These are phyloP conservation scores for Botia almorhae DNA, from an alignment of 2,797 vertebrate species.

Conservation along the genomic window DNA sequence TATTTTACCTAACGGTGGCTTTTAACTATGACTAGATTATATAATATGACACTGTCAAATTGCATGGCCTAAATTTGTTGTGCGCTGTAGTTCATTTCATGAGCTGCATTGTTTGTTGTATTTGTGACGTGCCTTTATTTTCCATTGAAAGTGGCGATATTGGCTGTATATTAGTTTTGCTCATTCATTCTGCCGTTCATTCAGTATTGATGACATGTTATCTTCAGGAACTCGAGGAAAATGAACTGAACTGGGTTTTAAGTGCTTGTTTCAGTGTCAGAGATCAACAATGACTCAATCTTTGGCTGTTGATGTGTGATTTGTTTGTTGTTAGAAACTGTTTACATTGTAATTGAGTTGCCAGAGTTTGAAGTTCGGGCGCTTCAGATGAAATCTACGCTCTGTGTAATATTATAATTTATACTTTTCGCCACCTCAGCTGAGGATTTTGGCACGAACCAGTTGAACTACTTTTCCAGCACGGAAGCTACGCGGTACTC, in stretches of 20 bases:
- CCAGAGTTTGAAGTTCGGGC: background rate
- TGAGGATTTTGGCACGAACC: conserved; percentile 11
- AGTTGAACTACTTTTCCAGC: background rate
- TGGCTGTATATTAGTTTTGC: background rate
- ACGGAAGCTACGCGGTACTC: conserved; percentile 11
- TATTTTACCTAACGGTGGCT: background rate
- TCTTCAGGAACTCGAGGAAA: background rate
- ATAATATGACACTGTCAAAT: background rate
- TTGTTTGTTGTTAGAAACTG: background rate
- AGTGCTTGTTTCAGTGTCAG: background rate
- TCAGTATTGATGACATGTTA: background rate
- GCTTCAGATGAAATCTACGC: background rate
- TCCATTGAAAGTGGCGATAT: background rate
- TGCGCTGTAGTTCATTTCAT: background rate
- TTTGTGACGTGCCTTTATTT: background rate
- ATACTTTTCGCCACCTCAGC: background rate
- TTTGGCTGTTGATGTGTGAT: background rate
- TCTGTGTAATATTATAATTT: conserved; percentile 24
- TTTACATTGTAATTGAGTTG: background rate
- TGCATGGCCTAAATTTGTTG: background rate
- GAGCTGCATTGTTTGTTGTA: background rate
- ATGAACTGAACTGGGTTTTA: background rate
- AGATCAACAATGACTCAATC: background rate
- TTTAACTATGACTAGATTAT: background rate
- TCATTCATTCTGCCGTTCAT: background rate